These are phyloP conservation scores for Hydropsyche tenuis DNA, from an alignment of 1,140 invertebrate species.

Conservation along the genomic window DNA sequence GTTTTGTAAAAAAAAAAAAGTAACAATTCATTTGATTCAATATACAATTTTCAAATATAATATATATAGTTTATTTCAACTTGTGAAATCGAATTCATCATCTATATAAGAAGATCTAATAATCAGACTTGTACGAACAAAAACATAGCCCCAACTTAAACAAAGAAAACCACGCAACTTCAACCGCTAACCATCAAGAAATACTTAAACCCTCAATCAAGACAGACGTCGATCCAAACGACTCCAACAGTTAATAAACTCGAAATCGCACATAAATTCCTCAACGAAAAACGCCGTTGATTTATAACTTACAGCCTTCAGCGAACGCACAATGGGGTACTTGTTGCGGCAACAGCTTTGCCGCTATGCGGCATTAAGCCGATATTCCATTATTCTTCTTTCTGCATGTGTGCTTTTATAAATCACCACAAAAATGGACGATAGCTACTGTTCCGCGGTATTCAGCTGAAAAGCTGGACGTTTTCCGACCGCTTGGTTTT, in stretches of 20 bases:
- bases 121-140: no score
- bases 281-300: background rate
- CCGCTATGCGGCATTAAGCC: constrained; percentile 28
- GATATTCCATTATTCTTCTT: constrained; percentile 27
- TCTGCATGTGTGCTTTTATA: constrained; percentile 12
- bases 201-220: no score
- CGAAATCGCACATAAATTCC: background rate
- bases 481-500: background rate
- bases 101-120: no score
- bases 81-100: no score
- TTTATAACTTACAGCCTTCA: background rate
- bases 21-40: no score
- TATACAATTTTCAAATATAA: no score
- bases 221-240: no score
- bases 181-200: no score
- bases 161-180: no score
- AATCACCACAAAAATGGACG: constrained; percentile 29
- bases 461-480: background rate
- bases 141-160: no score
- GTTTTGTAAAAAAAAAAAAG: no score
- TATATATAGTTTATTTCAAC: no score
- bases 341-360: constrained; percentile 23
- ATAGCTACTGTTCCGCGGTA: constrained; percentile 12
- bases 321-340: constrained; percentile 10
- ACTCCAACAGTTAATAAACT: background rate